These are phyloP conservation scores for Spea bombifrons DNA, from an alignment of 2,113 vertebrate species.

Conservation along the genomic window DNA sequence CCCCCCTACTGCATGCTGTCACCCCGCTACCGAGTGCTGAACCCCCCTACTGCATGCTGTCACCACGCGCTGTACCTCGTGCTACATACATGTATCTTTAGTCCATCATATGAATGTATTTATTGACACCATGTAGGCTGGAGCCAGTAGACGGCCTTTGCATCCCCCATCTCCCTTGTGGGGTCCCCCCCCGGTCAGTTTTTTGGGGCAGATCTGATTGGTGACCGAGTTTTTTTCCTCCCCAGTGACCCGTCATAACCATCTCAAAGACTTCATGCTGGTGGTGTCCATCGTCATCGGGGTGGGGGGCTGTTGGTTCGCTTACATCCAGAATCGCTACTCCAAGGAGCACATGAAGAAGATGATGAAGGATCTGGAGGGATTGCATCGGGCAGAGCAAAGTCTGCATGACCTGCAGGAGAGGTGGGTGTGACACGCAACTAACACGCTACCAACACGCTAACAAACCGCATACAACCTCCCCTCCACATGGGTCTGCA, in stretches of 20 bases:
- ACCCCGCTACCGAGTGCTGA: too few species aligned
- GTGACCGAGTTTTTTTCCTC: not conserved
- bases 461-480: too few species aligned
- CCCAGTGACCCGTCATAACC: conserved; percentile 90
- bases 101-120: too few species aligned
- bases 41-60: too few species aligned
- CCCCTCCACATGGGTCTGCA: too few species aligned
- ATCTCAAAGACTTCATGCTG: conserved; percentile 98
- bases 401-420: conserved; percentile 95
- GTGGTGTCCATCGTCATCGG: conserved; percentile 97
- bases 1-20: too few species aligned
- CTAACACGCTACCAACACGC: too few species aligned
- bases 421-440: conserved; percentile 68
- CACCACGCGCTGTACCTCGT: too few species aligned
- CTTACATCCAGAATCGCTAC: conserved; percentile 97
- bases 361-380: conserved; percentile 97
- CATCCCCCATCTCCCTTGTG: too few species aligned
- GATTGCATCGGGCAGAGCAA: conserved; percentile 93
- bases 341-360: conserved; percentile 99
- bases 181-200: conserved; percentile 19
- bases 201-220: not conserved
- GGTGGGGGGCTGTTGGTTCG: conserved; percentile 98
- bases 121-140: too few species aligned
- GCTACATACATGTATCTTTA: too few species aligned
- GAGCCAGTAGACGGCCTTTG: too few species aligned